These are phyloP conservation scores for Paracentrotus lividus DNA, from an alignment of 53 echinoderm and acorn worm species.

Conservation along the genomic window DNA sequence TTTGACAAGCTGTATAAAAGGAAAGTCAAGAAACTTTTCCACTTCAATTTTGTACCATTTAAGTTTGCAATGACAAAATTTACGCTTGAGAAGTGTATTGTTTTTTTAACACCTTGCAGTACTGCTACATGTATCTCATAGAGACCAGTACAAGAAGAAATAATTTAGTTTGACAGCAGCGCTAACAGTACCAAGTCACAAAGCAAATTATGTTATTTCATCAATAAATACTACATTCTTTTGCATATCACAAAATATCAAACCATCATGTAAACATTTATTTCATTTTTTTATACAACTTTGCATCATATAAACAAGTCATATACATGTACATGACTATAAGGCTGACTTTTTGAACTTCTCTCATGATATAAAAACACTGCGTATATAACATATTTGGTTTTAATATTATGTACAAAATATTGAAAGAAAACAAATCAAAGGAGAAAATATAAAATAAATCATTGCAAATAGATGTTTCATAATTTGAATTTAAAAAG, in stretches of 20 bases:
- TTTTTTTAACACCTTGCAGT: too few species aligned
- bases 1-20: too few species aligned
- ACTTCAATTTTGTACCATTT: too few species aligned
- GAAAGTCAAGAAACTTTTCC: too few species aligned
- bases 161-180: background rate
- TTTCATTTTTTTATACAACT: background rate
- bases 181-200: background rate
- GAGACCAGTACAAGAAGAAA: background rate
- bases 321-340: slow-evolving; percentile 33
- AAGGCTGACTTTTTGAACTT: slow-evolving; percentile 56
- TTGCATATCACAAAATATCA: slow-evolving; percentile 44
- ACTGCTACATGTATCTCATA: too few species aligned
- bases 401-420: slow-evolving; percentile 52
- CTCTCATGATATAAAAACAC: slow-evolving; percentile 37
- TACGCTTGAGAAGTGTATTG: too few species aligned
- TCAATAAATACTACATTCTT: slow-evolving; percentile 11
- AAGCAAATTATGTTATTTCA: slow-evolving; percentile 13
- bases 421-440: slow-evolving; percentile 51
- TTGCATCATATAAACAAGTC: slow-evolving; percentile 48
- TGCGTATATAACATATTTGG: slow-evolving; percentile 62
- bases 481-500: background rate
- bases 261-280: slow-evolving; percentile 1
- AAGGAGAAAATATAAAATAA: background rate
- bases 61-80: too few species aligned
- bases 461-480: background rate